A percentile compares a stretch with the other conserved stretches of the same genome.
phyloP scores from a whole-genome alignment of 1,140 invertebrate species.

The Ostrea edulis region DNA sequence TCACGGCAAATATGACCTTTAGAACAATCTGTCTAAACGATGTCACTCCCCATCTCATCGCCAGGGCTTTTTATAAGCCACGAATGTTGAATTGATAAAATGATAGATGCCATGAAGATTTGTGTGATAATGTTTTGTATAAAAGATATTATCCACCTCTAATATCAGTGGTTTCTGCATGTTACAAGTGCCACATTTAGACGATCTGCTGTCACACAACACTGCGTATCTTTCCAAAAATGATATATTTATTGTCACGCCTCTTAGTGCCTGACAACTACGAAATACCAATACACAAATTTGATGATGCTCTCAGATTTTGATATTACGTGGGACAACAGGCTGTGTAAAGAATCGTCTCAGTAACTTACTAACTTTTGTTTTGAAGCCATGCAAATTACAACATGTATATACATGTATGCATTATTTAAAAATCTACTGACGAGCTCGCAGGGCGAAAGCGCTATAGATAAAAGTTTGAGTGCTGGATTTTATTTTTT shows the following conservation, averaged over 20 bases:
- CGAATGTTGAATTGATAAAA: slow-evolving; percentile 33
- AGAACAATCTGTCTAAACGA: not conserved
- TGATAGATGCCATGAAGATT: not conserved
- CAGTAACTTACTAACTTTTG: too few relatives aligned
- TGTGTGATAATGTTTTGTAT: not conserved
- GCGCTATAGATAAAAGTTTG: too few relatives aligned
- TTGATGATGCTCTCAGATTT: not conserved
- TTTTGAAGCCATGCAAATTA: too few relatives aligned
- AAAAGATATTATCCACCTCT: not conserved
- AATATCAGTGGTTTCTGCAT: slow-evolving; percentile 8
- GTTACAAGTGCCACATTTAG: slow-evolving; percentile 3
- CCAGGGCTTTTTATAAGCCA: not conserved
- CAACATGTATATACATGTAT: too few relatives aligned
- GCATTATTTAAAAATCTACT: too few relatives aligned
- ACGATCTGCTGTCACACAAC: not conserved
- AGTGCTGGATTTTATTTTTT: too few relatives aligned
- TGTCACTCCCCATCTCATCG: not conserved
- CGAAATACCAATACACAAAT: not conserved
- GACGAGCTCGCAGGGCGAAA: too few relatives aligned
- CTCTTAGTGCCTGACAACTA: not conserved
- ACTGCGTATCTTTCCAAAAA: not conserved
- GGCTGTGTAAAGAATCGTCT: too few relatives aligned
- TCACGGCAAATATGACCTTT: not conserved
- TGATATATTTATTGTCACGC: not conserved
- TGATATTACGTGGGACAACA: not conserved